Conservation (phyloP, 2,113 vertebrate species). For the Dipodomys stephensi region DNA sequence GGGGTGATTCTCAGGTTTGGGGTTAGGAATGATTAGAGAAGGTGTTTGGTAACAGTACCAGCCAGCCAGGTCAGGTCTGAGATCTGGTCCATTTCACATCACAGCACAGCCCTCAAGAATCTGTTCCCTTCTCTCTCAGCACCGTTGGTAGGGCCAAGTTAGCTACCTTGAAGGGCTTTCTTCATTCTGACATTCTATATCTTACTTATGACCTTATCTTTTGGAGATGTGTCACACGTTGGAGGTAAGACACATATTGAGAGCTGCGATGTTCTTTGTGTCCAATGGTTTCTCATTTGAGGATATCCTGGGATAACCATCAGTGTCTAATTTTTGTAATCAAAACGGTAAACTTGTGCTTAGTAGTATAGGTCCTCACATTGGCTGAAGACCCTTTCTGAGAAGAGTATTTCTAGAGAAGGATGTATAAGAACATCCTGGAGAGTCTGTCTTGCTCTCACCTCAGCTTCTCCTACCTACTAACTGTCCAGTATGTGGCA, state of each 20-base stretch:
- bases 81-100: neutral
- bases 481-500: neutral
- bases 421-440: neutral
- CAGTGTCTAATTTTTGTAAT: neutral
- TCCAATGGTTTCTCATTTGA: neutral
- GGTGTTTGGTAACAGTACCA: neutral
- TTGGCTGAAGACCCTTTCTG: neutral
- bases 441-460: neutral
- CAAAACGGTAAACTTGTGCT: neutral
- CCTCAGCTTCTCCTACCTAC: neutral
- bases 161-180: neutral
- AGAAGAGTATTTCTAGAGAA: neutral
- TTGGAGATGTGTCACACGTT: neutral
- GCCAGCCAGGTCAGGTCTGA: neutral
- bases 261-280: neutral
- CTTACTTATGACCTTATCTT: neutral
- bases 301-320: neutral
- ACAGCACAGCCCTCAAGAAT: accelerated
- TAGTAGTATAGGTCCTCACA: neutral
- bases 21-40: neutral
- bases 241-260: neutral
- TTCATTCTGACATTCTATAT: neutral
- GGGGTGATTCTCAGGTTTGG: neutral
- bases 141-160: neutral
- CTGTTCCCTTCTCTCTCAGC: neutral